Evolutionary conservation across 2,797 vertebrate genomes (phyloP), one percentile per base, ranked within the genome.

Genomic region (Tragopan temminckii): DNA sequence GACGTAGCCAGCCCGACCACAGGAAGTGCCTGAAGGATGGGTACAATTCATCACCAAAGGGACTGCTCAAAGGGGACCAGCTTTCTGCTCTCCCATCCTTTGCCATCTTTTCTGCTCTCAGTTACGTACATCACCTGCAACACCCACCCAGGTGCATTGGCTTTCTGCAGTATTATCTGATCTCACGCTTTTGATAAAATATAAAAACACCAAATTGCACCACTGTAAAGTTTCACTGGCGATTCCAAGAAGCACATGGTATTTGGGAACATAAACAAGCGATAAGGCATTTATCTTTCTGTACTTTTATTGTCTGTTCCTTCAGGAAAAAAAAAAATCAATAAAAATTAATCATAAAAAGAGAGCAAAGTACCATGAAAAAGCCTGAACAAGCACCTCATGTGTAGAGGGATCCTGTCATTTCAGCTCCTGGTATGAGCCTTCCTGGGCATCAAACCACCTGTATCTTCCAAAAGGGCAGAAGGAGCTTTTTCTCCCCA

Each of bases 271-370:
- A 75, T 55, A 93, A 90, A 78, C 45, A 94, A 93, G 64, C 18
- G 53, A 27, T 48, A 92, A 87, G 71, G 27, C 64, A 81, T 93
- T 92, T 82, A 87, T 88, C n/a, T 85, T 90, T 82, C 80, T 78
- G 50, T 78, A 68, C 42, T 85, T 89, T 78, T 80, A 93, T 64
- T 83, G 81, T 55, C 42, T 78, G 76, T 38, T 92, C 72, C 82
- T 92, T 83, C 79, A 88, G 45, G 57, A 19, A 31, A 52, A 25
- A 46, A 70, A 90, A 75, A 94, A 95, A 94, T 58, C 84, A 92
- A 94, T 94, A 91, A 91, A 94, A 96, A 92, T 50, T 78, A 80
- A 77, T 80, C 58, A 88, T 68, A 94, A 94, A 95, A 95, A 74
- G 64, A 86, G 57, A 91, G 52, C 29, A 57, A 88, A 91, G 52